Base-by-base conservation (phyloP, 2,113 vertebrate genomes). In the Limanda limanda region DNA sequence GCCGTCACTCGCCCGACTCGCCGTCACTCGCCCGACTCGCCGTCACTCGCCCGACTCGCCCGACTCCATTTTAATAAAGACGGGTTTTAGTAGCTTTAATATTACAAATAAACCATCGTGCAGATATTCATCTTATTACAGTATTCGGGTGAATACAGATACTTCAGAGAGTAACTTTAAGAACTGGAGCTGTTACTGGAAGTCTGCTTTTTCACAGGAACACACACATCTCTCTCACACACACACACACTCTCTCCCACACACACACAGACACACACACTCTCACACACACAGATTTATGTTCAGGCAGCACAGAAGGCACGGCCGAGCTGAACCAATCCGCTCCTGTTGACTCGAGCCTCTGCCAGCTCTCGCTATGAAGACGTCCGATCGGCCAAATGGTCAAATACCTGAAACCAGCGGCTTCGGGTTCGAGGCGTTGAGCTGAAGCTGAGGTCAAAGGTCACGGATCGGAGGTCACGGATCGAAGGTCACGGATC, bases 311-410 rank as follows among this genome's bases (percentile, higher is more conserved):
- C 42, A 12, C 42, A 45, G 42, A 45, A 45, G 42, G 42, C 42
- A 15, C 3, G 14, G 42, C 42, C 11, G 13, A 12, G 42, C 42
- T 15, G 81, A 91, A 89, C 88, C 87, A 87, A 80, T 88, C 78
- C 72, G 59, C 80, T 45, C 11, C 2, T 45, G 42, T 45, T 45
- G 42, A 45, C 42, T 81, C 88, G 88, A 86, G 74, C 72, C 74
- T 76, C 76, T 83, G 85, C 89, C 91, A 91, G 55, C 79, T 85
- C 85, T 86, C 73, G 4, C n/a, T 66, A 78, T 77, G 82, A 75
- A 85, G 79, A 88, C 72, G 42, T 83, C 64, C 55, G 48, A 88
- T 78, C 79, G 72, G 84, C 75, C 85, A 81, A 76, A 89, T 3
- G 76, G 64, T 80, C 76, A 27, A 65, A 90, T 70, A 86, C 88